These are phyloP conservation scores for Amblyopsis rosae DNA, from an alignment of 2,113 vertebrate genomes.

Conservation along the genomic window DNA sequence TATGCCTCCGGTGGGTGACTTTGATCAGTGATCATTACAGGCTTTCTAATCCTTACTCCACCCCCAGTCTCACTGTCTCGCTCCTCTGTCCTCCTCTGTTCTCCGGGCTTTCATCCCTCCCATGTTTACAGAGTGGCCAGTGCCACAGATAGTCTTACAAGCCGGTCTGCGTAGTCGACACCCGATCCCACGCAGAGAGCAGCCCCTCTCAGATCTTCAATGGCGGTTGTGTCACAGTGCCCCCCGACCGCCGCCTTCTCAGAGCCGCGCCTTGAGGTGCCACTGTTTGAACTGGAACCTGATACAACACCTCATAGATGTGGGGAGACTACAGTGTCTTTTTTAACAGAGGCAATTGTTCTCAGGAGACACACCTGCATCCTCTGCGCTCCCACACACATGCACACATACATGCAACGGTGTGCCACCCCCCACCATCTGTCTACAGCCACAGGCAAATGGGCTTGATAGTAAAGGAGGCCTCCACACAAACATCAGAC, in stretches of 20 bases:
- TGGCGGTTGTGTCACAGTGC: constrained; percentile 70
- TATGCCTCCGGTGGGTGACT: constrained; percentile 75
- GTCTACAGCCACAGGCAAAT: constrained; percentile 22
- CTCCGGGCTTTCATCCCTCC: constrained; percentile 77
- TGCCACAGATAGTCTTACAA: constrained; percentile 82
- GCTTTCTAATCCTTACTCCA: constrained; percentile 76
- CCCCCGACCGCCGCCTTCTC: constrained; percentile 47
- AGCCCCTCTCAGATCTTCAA: constrained; percentile 73
- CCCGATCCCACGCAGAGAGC: constrained; percentile 73
- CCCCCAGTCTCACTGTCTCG: constrained; percentile 77
- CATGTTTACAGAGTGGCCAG: constrained; percentile 78
- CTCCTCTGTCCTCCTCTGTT: constrained; percentile 75
- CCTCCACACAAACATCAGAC: constrained; percentile 58
- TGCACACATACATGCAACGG: constrained; percentile 10
- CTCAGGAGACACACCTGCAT: constrained; percentile 63
- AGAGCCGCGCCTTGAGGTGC: constrained; percentile 64
- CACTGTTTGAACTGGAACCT: constrained; percentile 71
- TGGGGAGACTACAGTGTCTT: constrained; percentile 52
- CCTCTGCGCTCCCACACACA: constrained; percentile 3
- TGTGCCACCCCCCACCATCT: constrained; percentile 4
- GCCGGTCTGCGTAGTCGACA: constrained; percentile 76
- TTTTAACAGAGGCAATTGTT: constrained; percentile 55
- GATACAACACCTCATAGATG: constrained; percentile 62
- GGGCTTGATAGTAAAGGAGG: constrained; percentile 41
- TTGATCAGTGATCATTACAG: constrained; percentile 81